phyloP scores from a whole-genome alignment of 2,113 vertebrate species.

The Prunella himalayana region DNA sequence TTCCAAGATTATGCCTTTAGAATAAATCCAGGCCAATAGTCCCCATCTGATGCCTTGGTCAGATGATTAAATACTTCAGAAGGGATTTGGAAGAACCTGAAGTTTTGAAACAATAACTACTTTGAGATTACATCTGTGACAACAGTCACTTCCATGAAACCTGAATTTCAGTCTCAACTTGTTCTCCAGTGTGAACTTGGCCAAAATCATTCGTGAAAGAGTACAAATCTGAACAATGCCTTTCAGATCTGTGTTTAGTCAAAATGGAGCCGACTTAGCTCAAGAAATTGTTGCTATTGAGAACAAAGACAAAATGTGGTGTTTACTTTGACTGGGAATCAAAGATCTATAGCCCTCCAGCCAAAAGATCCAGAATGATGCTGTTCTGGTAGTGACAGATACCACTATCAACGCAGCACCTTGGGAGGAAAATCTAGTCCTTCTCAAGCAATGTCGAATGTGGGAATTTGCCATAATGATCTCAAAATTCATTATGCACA shows the following conservation, averaged over 20 bases:
- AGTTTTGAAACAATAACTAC: not conserved
- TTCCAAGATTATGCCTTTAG: not conserved
- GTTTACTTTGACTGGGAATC: not conserved
- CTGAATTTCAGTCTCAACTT: not conserved
- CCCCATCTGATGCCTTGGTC: not conserved
- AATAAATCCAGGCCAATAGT: not conserved
- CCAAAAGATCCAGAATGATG: not conserved
- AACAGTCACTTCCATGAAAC: not conserved
- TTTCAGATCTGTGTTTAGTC: not conserved
- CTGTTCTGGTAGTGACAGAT: not conserved
- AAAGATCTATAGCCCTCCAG: not conserved
- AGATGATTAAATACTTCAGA: not conserved
- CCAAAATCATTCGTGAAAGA: not conserved
- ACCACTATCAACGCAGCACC: not conserved
- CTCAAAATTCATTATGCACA: not conserved
- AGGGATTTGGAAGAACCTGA: not conserved
- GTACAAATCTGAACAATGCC: not conserved
- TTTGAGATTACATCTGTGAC: not conserved
- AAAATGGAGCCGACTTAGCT: not conserved
- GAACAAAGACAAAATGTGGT: not conserved
- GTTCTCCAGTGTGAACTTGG: not conserved
- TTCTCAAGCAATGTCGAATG: not conserved
- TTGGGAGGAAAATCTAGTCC: not conserved
- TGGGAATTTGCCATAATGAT: fast-evolving
- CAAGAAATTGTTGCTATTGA: not conserved